Conservation (phyloP, 2,888 invertebrate species). For the Congeria kusceri region DNA sequence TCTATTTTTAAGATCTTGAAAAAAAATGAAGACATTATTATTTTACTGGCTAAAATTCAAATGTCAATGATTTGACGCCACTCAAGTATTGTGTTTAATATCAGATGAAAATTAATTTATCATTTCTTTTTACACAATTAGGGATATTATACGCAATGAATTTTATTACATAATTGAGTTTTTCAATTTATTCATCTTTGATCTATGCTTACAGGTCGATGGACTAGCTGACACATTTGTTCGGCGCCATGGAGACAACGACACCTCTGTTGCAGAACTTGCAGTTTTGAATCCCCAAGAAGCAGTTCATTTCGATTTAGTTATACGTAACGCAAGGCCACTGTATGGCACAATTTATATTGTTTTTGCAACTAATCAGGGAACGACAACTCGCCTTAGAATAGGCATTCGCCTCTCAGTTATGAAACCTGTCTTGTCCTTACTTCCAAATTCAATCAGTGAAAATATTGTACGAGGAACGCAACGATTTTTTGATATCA, state of each 20-base stretch:
- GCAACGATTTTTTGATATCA: constrained; percentile 48
- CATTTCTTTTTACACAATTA: too few relatives aligned
- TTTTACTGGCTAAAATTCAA: too few relatives aligned
- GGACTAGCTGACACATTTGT: constrained; percentile 30
- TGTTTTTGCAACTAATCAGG: constrained; percentile 34
- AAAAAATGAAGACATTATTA: too few relatives aligned
- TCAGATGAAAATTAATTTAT: neutral
- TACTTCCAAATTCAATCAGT: constrained; percentile 27
- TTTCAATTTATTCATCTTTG: too few relatives aligned
- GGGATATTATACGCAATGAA: too few relatives aligned
- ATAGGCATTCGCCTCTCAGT: constrained; percentile 42
- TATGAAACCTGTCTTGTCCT: constrained; percentile 37
- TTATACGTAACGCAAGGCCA: constrained; percentile 38
- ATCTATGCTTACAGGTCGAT: constrained; percentile 10
- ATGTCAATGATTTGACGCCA: too few relatives aligned
- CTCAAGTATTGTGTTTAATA: neutral
- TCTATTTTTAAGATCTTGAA: neutral
- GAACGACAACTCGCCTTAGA: constrained; percentile 42
- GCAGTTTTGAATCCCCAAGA: neutral
- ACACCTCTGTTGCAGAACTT: neutral
- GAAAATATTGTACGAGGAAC: constrained; percentile 47
- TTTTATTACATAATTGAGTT: too few relatives aligned
- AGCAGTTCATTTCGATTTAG: constrained; percentile 33
- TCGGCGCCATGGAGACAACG: neutral
- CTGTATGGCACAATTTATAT: constrained; percentile 49